These are phyloP conservation scores for Pogonus chalceus DNA, from an alignment of 1,140 invertebrate species.

Conservation along the genomic window DNA sequence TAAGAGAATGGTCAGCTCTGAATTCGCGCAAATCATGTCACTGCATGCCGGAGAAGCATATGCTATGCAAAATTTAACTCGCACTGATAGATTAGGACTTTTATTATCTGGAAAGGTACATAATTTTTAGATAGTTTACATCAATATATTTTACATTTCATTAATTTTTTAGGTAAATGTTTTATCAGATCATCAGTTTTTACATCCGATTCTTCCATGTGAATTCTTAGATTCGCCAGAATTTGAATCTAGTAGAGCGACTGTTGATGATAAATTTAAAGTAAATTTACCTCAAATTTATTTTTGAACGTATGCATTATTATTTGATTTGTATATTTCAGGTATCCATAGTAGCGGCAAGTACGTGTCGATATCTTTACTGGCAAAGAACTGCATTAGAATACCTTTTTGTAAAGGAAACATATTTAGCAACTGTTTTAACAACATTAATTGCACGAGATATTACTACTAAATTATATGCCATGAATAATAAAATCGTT, in stretches of 20 bases:
- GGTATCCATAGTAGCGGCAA: conserved; percentile 78
- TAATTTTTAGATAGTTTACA: background rate
- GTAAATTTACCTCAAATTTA: conserved; percentile 36
- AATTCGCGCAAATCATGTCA: conserved; percentile 74
- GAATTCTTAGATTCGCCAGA: conserved; percentile 86
- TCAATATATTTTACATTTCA: background rate
- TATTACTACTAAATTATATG: conserved; percentile 79
- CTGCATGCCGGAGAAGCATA: conserved; percentile 79
- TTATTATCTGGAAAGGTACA: conserved; percentile 65
- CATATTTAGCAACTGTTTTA: conserved; percentile 71
- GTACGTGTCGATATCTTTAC: conserved; percentile 70
- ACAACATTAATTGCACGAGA: conserved; percentile 73
- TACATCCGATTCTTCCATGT: conserved; percentile 72
- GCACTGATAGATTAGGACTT: conserved; percentile 69
- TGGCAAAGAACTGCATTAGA: conserved; percentile 75
- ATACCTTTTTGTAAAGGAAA: conserved; percentile 78
- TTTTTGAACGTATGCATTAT: background rate
- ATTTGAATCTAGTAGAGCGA: conserved; percentile 74
- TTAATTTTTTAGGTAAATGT: conserved; percentile 58
- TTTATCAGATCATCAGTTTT: conserved; percentile 67
- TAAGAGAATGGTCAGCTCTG: conserved; percentile 67
- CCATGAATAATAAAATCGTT: conserved; percentile 80
- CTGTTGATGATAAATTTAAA: conserved; percentile 81
- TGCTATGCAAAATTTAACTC: conserved; percentile 77
- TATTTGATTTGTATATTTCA: conserved; percentile 28